Base-by-base conservation (phyloP, 2,797 vertebrate genomes). In the Scleropages formosus region DNA sequence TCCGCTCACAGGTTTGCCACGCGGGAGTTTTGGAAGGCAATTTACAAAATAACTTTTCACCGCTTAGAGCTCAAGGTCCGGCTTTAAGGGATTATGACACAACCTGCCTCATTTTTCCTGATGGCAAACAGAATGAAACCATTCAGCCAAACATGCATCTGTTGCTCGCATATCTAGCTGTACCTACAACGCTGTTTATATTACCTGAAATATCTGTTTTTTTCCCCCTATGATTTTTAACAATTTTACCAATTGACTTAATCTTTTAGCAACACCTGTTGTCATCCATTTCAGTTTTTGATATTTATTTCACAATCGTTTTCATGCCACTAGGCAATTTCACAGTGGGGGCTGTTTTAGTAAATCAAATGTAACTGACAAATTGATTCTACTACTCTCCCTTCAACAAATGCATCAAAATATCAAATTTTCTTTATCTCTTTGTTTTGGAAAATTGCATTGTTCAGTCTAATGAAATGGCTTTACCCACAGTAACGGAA, bases 361-460 rank as follows among this genome's bases (percentile, higher is more conserved):
- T 27, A 39, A 39, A n/a, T 56, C 69, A 12, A 15, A 58, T 31
- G 18, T 58, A 18, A 59, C 31, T 49, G 26, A 31, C 51, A 39
- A 15, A 8, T 31, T 71, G 24, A 61, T 72, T 72, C 70, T 27
- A 20, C 27, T 31, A 22, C 53, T 44, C 16, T 72, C 31, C 56
- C 39, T 72, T 72, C 18, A 46, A 56, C 24, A 15, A 26, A 26
- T 3, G 27, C 49, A 56, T 26, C 20, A 58, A 56, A 71, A 53
- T 51, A 11, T 56, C 15, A 8, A 16, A 26, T 22, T 27, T 70
- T 70, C 46, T 47, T 56, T 15, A 16, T 22, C 8, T 15, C 8
- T 13, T n/a, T 69, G 69, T 72, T 72, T 59, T 59, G 39, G 24
- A 72, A 60, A 58, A 58, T 22, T 72, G 70, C 58, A 72, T 61